Conservation (phyloP, 2,888 invertebrate genomes). For the Apotomis capreana region DNA sequence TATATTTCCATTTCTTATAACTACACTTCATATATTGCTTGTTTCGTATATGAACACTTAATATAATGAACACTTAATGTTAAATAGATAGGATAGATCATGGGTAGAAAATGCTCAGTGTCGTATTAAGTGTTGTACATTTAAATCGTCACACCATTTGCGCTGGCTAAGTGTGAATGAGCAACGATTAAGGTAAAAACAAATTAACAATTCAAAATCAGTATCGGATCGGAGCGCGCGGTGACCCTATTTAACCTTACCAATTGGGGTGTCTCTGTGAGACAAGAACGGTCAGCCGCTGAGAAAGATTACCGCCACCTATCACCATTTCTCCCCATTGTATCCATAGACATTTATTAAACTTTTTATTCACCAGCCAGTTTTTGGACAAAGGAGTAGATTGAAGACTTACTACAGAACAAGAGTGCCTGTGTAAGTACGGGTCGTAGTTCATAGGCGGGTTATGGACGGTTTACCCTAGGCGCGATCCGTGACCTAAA, state of each 20-base stretch:
- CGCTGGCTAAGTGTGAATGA: conserved; percentile 36
- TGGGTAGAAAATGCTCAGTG: neutral
- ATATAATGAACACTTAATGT: no score
- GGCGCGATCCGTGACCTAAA: conserved; percentile 33
- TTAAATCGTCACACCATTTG: conserved; percentile 23
- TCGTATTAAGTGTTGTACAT: conserved; percentile 4
- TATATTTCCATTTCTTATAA: no score
- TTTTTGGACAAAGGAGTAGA: conserved; percentile 73
- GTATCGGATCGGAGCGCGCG: conserved; percentile 57
- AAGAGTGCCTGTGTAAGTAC: conserved; percentile 44
- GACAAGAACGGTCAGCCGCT: conserved; percentile 66
- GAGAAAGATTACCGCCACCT: conserved; percentile 80
- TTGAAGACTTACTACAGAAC: conserved; percentile 71
- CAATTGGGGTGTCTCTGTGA: conserved; percentile 68
- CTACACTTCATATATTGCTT: no score
- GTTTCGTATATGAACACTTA: no score
- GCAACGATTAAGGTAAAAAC: conserved; percentile 44
- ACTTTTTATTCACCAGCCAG: conserved; percentile 71
- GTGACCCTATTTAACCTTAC: conserved; percentile 74
- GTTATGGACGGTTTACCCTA: conserved; percentile 47
- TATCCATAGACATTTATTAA: conserved; percentile 71
- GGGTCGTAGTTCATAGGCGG: conserved; percentile 60
- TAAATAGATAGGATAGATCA: no score
- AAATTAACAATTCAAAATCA: conserved; percentile 70
- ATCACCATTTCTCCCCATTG: conserved; percentile 81